phyloP scores from a whole-genome alignment of 2,797 vertebrate species.

The Macropodus opercularis region DNA sequence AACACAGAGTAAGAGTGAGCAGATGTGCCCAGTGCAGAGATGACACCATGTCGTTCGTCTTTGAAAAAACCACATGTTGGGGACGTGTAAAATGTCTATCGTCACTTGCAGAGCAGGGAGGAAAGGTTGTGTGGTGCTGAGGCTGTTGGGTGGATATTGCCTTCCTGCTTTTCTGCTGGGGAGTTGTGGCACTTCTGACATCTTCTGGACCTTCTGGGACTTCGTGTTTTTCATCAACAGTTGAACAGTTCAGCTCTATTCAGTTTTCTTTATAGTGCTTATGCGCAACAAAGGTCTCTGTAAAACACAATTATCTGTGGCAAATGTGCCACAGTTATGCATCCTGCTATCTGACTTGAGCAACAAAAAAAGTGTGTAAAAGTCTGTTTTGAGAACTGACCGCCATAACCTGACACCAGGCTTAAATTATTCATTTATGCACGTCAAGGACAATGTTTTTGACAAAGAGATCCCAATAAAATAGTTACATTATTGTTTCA shows the following conservation, averaged over 20 bases:
- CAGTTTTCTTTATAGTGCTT: too few species aligned
- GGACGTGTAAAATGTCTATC: constrained; percentile 65
- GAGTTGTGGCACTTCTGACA: constrained; percentile 73
- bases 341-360: neutral
- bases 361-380: too few species aligned
- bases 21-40: constrained; percentile 74
- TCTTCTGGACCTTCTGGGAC: constrained; percentile 75
- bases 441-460: too few species aligned
- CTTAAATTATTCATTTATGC: too few species aligned
- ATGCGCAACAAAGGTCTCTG: too few species aligned
- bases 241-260: too few species aligned
- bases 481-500: too few species aligned
- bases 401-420: too few species aligned
- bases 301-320: neutral
- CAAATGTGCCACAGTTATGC: neutral
- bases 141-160: constrained; percentile 47
- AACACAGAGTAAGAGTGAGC: constrained; percentile 74
- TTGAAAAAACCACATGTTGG: constrained; percentile 74
- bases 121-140: constrained; percentile 61
- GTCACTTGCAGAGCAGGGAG: constrained; percentile 50
- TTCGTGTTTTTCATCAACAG: too few species aligned
- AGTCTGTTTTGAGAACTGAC: too few species aligned
- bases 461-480: too few species aligned
- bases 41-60: constrained; percentile 77
- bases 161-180: constrained; percentile 35